Conservation (phyloP, 2,888 invertebrate genomes). For the Epirrhoe alternata region DNA sequence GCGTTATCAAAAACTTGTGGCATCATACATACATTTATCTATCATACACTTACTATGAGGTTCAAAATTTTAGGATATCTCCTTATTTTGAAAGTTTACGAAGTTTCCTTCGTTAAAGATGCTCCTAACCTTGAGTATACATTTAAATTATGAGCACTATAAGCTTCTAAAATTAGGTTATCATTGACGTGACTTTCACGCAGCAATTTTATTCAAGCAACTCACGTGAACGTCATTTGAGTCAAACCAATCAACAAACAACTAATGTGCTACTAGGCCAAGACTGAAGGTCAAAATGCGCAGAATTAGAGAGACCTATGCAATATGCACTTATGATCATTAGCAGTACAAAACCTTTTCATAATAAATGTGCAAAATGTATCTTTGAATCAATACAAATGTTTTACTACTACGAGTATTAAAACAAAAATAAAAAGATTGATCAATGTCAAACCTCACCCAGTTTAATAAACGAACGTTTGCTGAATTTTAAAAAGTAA, state of each 20-base stretch:
- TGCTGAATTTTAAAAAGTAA: no score
- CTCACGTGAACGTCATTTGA: slow-evolving; percentile 5
- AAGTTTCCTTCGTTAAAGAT: neutral
- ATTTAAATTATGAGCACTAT: neutral
- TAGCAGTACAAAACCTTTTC: no score
- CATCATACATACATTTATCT: no score
- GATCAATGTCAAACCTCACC: no score
- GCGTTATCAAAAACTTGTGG: no score
- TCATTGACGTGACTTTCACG: slow-evolving; percentile 26
- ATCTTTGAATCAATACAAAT: no score
- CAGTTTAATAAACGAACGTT: no score
- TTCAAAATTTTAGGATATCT: no score
- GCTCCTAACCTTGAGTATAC: slow-evolving; percentile 14
- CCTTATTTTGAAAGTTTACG: neutral
- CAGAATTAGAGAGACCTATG: neutral
- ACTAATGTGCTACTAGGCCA: slow-evolving; percentile 9
- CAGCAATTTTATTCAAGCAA: slow-evolving; percentile 12
- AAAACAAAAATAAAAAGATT: no score
- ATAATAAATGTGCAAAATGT: no score
- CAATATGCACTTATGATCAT: neutral
- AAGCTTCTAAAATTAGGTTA: slow-evolving; percentile 26
- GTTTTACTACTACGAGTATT: no score
- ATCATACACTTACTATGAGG: no score
- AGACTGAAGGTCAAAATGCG: slow-evolving; percentile 4
- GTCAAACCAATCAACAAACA: slow-evolving; percentile 21